Evolutionary conservation across 2,113 vertebrate species (phyloP).

Genomic region (Genyomyrus donnyi): DNA sequence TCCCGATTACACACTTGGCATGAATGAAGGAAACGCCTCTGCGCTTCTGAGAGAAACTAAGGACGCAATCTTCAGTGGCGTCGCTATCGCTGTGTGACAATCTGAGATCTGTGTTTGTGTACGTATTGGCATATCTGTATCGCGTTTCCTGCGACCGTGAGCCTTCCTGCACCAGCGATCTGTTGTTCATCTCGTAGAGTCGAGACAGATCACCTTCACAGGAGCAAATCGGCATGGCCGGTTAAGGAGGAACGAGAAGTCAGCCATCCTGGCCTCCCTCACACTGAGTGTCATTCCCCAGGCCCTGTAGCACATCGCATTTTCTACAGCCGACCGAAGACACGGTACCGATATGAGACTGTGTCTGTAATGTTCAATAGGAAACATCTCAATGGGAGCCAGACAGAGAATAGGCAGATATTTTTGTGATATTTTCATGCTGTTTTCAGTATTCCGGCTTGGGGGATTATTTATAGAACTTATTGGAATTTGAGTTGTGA

Average conservation of each 20-base stretch:
- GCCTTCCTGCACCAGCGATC: background rate
- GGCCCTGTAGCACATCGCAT: background rate
- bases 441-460: background rate
- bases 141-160: background rate
- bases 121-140: background rate
- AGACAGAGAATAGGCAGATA: background rate
- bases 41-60: background rate
- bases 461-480: background rate
- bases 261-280: background rate
- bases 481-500: background rate
- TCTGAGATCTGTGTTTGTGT: background rate
- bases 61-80: background rate
- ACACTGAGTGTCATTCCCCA: background rate
- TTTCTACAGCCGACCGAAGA: background rate
- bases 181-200: background rate
- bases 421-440: background rate
- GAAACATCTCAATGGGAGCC: background rate
- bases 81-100: background rate
- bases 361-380: background rate
- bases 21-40: background rate
- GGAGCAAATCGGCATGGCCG: slow-evolving; percentile 14
- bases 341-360: background rate
- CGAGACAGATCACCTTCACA: slow-evolving; percentile 2
- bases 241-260: background rate
- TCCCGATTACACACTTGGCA: background rate